Conservation (phyloP, 2,113 vertebrate species). For the Myrmecobius fasciatus region DNA sequence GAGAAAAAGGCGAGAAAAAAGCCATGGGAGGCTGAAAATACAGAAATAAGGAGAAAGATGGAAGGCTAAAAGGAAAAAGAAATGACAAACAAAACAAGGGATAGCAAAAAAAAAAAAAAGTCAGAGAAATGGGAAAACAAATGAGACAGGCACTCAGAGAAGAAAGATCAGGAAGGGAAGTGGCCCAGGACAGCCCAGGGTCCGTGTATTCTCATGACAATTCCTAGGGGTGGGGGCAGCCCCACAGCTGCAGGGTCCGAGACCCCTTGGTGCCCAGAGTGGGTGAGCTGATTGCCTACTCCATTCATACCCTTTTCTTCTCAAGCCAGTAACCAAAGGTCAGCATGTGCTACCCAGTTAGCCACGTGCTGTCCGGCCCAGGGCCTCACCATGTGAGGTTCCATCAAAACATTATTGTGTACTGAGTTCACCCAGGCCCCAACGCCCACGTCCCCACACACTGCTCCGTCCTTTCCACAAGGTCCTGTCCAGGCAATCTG, state of each 20-base stretch:
- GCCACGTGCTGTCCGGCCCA: constrained; percentile 86
- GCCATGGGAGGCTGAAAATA: background rate
- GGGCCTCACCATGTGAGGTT: constrained; percentile 83
- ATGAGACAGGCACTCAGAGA: background rate
- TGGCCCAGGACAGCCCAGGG: background rate
- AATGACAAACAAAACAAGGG: background rate
- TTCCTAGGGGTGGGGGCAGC: constrained; percentile 70
- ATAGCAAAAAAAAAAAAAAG: background rate
- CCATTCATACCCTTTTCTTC: constrained; percentile 81
- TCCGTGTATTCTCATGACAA: constrained; percentile 57
- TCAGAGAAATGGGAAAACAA: background rate
- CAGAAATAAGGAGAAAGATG: background rate
- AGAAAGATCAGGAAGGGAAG: background rate
- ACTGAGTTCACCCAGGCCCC: constrained; percentile 7
- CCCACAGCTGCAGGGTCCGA: constrained; percentile 3
- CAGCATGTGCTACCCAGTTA: constrained; percentile 89
- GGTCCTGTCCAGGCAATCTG: background rate
- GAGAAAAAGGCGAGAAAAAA: too few species aligned
- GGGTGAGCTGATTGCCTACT: constrained; percentile 79
- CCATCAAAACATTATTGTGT: constrained; percentile 97
- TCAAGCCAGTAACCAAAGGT: constrained; percentile 87
- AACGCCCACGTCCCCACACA: background rate
- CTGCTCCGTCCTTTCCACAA: background rate
- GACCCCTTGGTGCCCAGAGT: constrained; percentile 89
- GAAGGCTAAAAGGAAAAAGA: background rate